Conservation (phyloP, 2,888 invertebrate genomes). For the Volucella inanis region DNA sequence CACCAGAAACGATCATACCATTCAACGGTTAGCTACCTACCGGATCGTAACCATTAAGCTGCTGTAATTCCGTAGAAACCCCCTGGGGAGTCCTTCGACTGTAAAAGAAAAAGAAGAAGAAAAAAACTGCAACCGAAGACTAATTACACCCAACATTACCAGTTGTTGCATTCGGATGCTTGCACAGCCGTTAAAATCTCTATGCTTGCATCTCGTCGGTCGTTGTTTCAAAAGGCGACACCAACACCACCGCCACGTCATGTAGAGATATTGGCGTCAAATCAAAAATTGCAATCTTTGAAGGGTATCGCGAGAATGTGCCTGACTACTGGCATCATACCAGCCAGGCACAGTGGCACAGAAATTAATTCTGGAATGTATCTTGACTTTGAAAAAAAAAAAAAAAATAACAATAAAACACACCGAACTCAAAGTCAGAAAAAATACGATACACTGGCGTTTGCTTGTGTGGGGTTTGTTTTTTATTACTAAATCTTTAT, state of each 20-base stretch:
- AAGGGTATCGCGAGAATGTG: constrained; percentile 61
- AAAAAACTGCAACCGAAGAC: constrained; percentile 64
- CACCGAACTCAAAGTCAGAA: neutral
- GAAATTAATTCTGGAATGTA: constrained; percentile 69
- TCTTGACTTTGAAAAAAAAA: constrained; percentile 28
- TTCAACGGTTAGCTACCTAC: constrained; percentile 50
- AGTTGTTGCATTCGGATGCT: constrained; percentile 27
- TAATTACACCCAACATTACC: constrained; percentile 68
- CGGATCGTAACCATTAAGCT: constrained; percentile 23
- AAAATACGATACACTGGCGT: constrained; percentile 17
- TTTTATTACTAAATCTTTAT: constrained; percentile 34
- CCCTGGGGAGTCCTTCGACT: constrained; percentile 67
- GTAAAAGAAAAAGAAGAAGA: neutral
- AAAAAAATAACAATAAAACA: no score
- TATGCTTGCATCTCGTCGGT: constrained; percentile 3
- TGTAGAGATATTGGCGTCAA: constrained; percentile 58
- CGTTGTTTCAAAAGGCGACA: constrained; percentile 45
- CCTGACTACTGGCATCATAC: constrained; percentile 4
- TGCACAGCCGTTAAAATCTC: no score
- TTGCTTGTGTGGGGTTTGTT: constrained; percentile 6
- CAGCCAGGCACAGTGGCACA: constrained; percentile 54
- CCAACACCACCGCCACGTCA: neutral
- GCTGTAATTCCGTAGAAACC: constrained; percentile 60
- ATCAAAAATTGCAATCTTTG: constrained; percentile 70
- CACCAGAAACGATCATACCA: constrained; percentile 39